Evolutionary conservation across 2,888 invertebrate species (phyloP).

Genomic region (Tipula lateralis): DNA sequence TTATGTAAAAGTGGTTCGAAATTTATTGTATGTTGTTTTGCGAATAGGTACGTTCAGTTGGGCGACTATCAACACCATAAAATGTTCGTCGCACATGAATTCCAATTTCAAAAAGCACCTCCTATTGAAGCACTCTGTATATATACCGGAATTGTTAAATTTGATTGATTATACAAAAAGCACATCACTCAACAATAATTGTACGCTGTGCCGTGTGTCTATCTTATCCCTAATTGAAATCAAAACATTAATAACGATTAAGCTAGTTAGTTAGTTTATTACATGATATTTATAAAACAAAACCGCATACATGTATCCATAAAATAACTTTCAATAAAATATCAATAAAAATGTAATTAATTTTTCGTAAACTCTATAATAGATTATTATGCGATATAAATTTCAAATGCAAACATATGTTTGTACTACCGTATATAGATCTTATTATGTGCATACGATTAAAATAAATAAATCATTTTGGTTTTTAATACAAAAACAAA

Average conservation of each 20-base stretch:
- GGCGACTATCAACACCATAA: too few species aligned
- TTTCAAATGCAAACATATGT: not conserved
- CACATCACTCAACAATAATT: not conserved
- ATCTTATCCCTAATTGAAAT: not conserved
- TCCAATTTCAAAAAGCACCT: too few species aligned
- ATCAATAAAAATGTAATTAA: not conserved
- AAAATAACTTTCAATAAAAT: not conserved
- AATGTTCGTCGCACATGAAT: too few species aligned
- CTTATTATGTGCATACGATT: not conserved
- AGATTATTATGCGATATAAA: not conserved
- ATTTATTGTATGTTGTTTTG: too few species aligned
- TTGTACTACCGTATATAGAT: not conserved
- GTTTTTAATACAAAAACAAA: not conserved
- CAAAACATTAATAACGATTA: not conserved
- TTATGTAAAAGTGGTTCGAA: too few species aligned
- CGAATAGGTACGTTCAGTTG: too few species aligned
- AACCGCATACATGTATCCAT: not conserved
- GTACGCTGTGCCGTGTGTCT: not conserved
- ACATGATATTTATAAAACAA: not conserved
- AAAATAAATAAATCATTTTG: not conserved
- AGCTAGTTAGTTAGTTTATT: not conserved
- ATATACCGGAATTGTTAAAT: not conserved
- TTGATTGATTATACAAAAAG: not conserved
- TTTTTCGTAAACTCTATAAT: too few species aligned
- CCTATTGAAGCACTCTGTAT: too few species aligned